Base-by-base conservation (phyloP, 2,888 invertebrate genomes). In the Tortricodes alternella region DNA sequence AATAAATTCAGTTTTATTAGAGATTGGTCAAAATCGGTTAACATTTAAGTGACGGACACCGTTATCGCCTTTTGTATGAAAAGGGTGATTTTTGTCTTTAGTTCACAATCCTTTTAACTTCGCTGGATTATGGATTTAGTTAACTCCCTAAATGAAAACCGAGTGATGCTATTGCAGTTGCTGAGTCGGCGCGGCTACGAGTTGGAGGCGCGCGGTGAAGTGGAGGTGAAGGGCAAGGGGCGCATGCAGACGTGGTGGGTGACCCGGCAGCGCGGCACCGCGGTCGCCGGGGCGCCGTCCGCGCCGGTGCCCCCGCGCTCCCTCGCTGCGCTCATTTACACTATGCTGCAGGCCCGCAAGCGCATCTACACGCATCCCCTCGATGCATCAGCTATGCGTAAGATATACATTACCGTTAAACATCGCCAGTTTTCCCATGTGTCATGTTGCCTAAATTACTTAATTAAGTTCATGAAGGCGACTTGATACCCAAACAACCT, bases 161-260 rank as follows among this genome's bases (percentile, higher is more conserved):
- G 9, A 27, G 27, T 3, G n/a, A 27, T 39, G 11, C 24, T 8
- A 16, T 11, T 16, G 1, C 78, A 98, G 97, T 93, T 96, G 62
- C 83, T 97, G 60, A 94, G 94, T 64, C 91, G 92, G 1, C 91
- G 94, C 58, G 96, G 96, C 1, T 97, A 95, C 81, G 92, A 93
- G 62, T 86, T 95, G 32, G 93, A 95, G 68, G 91, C 93, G 68
- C 93, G 98, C n/a, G 98, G 98, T 0, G 89, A 94, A 53, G 94
- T 98, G 53, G 95, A 95, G 59, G 98, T 98, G 21, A 98, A 98
- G 80, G 98, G 98, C 58, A 98, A 98, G 83, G 98, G 98, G 0
- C 94, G 94, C 64, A 98, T 98, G 98, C 95, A 97, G 81, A 98
- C 98, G n/a, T 98, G 95, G 87, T 98, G 96, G 88, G 96, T 98